Evolutionary conservation across 2,888 invertebrate species (phyloP).

Genomic region (Ceramica pisi): DNA sequence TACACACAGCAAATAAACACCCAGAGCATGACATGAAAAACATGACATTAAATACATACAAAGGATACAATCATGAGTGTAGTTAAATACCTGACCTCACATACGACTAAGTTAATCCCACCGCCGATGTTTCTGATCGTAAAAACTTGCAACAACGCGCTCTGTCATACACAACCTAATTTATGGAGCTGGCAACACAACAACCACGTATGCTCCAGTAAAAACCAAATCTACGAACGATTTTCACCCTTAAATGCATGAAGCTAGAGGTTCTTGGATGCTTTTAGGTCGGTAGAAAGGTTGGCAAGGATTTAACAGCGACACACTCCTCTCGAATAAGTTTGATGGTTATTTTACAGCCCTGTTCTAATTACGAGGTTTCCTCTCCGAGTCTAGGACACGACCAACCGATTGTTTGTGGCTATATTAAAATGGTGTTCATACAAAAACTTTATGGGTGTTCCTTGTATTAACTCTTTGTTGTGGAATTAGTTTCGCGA

Average conservation of each 20-base stretch:
- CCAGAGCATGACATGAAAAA: constrained; percentile 8
- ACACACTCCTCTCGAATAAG: constrained; percentile 82
- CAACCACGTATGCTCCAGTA: constrained; percentile 61
- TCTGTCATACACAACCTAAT: constrained; percentile 88
- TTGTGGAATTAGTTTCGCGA: constrained; percentile 79
- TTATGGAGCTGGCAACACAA: constrained; percentile 82
- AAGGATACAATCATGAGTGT: constrained; percentile 46
- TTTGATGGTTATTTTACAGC: constrained; percentile 90
- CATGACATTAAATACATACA: constrained; percentile 14
- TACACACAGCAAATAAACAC: neutral
- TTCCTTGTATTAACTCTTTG: constrained; percentile 82
- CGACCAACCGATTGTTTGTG: constrained; percentile 82
- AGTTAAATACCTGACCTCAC: constrained; percentile 68
- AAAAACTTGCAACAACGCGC: constrained; percentile 85
- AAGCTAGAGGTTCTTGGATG: constrained; percentile 34
- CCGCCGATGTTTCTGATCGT: constrained; percentile 80
- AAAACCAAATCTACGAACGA: constrained; percentile 37
- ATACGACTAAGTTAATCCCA: constrained; percentile 77
- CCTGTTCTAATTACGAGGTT: constrained; percentile 88
- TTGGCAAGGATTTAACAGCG: constrained; percentile 76
- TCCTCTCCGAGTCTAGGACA: constrained; percentile 84
- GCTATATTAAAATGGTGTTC: constrained; percentile 77
- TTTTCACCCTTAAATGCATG: constrained; percentile 62
- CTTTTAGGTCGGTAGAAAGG: constrained; percentile 37
- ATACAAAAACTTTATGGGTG: constrained; percentile 83